These are phyloP conservation scores for Papilio polytes DNA, from an alignment of 1,140 invertebrate species.

Conservation along the genomic window DNA sequence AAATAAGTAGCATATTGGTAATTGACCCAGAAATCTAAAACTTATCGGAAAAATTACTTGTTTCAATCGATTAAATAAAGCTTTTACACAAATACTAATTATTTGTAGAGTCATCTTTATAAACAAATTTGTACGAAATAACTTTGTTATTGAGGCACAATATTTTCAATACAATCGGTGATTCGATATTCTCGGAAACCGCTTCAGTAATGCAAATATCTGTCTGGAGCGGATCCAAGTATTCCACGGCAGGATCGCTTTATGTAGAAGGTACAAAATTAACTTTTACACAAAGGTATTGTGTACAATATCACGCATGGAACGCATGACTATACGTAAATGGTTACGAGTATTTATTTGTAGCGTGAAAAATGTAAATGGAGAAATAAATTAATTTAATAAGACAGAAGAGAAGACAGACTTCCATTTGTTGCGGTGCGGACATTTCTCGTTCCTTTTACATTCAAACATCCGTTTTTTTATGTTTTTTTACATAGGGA, in stretches of 20 bases:
- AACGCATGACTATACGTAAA: neutral
- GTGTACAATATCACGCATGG: slow-evolving; percentile 10
- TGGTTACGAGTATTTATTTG: neutral
- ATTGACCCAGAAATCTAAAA: neutral
- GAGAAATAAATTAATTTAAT: neutral
- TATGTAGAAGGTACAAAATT: slow-evolving; percentile 21
- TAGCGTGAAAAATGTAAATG: neutral
- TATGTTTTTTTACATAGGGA: no score
- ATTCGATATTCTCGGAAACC: slow-evolving; percentile 34
- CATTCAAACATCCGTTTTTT: no score
- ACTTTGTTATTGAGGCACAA: slow-evolving; percentile 1
- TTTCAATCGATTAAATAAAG: neutral
- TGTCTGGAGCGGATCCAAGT: slow-evolving; percentile 43
- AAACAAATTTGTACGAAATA: neutral
- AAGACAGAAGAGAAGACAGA: neutral
- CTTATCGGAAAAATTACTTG: neutral
- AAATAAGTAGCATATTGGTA: no score
- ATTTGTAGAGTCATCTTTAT: neutral
- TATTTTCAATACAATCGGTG: neutral
- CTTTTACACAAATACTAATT: neutral
- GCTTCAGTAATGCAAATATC: slow-evolving; percentile 25
- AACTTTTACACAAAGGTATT: slow-evolving; percentile 1
- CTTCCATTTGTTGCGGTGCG: no score
- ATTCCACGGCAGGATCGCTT: slow-evolving; percentile 40
- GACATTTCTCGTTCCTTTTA: no score